phyloP scores from a whole-genome alignment of 2,888 invertebrate genomes.

The Sphaerolaimus hirsutus region DNA sequence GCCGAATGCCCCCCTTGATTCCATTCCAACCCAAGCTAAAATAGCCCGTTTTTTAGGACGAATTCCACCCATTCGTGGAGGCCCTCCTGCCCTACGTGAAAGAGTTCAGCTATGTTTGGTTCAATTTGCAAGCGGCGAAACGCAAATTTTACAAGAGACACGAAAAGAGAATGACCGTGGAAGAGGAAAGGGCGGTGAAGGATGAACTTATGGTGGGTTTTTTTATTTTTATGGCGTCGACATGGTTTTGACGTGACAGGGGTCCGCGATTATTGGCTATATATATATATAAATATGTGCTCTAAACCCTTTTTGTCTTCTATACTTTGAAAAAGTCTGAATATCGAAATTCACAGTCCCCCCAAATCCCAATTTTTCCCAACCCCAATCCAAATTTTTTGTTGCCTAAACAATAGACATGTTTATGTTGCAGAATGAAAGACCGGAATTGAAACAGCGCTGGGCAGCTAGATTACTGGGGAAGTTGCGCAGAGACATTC shows the following conservation, averaged over 20 bases:
- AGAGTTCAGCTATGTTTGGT: conserved; percentile 99
- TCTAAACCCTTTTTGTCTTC: too few species aligned
- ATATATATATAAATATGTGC: too few species aligned
- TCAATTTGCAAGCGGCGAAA: conserved; percentile 98
- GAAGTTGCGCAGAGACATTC: conserved; percentile 91
- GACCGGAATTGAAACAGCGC: conserved; percentile 96
- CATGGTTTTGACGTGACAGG: too few species aligned
- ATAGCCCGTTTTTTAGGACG: conserved; percentile 48
- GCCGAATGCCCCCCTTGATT: too few species aligned
- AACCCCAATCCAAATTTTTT: too few species aligned
- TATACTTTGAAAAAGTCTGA: too few species aligned
- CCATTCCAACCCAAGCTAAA: too few species aligned
- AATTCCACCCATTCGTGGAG: conserved; percentile 99
- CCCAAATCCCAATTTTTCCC: too few species aligned
- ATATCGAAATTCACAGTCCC: too few species aligned
- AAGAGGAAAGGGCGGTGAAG: conserved; percentile 92
- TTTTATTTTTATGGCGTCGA: too few species aligned
- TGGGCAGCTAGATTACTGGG: conserved; percentile 93
- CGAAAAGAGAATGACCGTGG: conserved; percentile 96
- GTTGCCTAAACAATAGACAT: too few species aligned
- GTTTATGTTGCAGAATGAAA: conserved; percentile 80
- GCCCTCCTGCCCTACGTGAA: conserved; percentile 98
- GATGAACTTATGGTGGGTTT: conserved; percentile 46
- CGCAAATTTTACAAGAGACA: conserved; percentile 98
- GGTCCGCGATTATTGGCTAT: too few species aligned